These are phyloP conservation scores for Graptemys geographica DNA, from an alignment of 2,797 vertebrate species.

Conservation along the genomic window DNA sequence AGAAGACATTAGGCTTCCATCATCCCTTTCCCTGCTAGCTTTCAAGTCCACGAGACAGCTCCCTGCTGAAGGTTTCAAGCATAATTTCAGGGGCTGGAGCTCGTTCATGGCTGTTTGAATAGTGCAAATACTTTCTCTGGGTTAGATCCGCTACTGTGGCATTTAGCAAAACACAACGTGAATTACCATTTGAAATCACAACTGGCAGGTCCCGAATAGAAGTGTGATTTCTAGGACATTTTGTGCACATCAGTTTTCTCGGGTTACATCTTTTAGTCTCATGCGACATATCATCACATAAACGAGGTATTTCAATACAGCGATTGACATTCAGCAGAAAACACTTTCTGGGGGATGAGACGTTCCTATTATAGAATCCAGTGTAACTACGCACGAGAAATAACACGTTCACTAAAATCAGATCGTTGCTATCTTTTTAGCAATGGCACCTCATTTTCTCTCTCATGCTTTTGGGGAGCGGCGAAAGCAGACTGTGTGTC, in stretches of 20 bases:
- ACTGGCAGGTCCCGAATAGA: accelerated
- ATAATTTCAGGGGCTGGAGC: not conserved
- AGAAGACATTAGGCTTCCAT: not conserved
- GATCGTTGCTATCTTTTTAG: not conserved
- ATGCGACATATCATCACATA: not conserved
- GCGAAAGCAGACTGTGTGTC: not conserved
- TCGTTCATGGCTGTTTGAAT: not conserved
- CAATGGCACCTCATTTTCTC: not conserved
- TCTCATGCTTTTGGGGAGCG: not conserved
- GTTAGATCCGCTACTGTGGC: not conserved
- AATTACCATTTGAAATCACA: not conserved
- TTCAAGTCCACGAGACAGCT: not conserved
- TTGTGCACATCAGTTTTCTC: not conserved
- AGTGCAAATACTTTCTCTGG: not conserved
- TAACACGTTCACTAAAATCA: not conserved
- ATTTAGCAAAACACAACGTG: accelerated
- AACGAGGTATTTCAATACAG: not conserved
- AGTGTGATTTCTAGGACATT: not conserved
- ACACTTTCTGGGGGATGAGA: not conserved
- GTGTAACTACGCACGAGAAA: accelerated
- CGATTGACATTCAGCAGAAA: not conserved
- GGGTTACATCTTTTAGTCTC: not conserved
- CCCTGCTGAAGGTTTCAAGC: accelerated
- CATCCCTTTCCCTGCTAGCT: not conserved
- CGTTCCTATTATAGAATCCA: too few species aligned